Evolutionary conservation across 2,113 vertebrate species (phyloP).

Genomic region (Atherinomorus stipes): DNA sequence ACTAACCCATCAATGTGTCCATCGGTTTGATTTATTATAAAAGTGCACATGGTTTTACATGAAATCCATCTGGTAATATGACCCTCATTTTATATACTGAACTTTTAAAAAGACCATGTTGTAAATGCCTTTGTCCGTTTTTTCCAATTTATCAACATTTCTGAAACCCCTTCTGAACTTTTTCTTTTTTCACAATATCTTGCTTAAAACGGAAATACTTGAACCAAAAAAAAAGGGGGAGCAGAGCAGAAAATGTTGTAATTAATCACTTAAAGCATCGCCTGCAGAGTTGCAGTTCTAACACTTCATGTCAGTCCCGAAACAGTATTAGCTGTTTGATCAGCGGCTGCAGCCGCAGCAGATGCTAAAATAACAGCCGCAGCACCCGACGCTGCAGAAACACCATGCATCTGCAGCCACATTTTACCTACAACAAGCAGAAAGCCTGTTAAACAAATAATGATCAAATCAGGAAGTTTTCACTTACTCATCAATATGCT

Average conservation of each 20-base stretch:
- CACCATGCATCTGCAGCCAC: conserved; percentile 6
- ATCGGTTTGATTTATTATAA: neutral
- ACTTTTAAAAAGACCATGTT: neutral
- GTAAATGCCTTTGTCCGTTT: neutral
- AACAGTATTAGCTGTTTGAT: neutral
- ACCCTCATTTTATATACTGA: neutral
- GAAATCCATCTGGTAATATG: neutral
- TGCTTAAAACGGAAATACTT: conserved; percentile 11
- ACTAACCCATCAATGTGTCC: neutral
- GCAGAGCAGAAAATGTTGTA: neutral
- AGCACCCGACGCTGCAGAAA: conserved; percentile 5
- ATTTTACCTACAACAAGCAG: neutral
- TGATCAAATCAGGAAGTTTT: neutral
- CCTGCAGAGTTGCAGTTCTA: neutral
- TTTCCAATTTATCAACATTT: neutral
- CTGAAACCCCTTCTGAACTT: neutral
- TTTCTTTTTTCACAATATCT: neutral
- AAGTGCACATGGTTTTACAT: neutral
- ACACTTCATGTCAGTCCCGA: neutral
- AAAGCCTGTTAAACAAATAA: neutral
- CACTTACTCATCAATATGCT: conserved; percentile 82
- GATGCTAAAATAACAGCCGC: conserved; percentile 21
- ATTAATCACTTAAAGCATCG: neutral
- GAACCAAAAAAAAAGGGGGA: neutral
- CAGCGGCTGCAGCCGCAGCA: neutral